A percentile compares a stretch with the other conserved stretches of the same genome.
Evolutionary conservation across 2,888 invertebrate genomes (phyloP).

Genomic region (Ichneumon xanthorius): DNA sequence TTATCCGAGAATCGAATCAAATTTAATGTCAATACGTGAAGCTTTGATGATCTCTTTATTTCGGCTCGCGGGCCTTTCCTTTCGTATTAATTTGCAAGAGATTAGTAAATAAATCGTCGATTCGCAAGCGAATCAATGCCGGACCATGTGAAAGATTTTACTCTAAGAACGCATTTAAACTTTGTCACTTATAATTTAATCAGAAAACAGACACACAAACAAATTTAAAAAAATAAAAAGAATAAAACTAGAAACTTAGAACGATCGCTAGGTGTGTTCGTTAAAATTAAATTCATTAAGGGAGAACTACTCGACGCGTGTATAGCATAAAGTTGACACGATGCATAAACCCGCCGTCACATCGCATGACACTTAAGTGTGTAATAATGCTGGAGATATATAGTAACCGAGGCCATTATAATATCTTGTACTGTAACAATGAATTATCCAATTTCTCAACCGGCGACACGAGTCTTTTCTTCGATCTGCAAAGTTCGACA

Average conservation of each 20-base stretch:
- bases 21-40: slow-evolving; percentile 13
- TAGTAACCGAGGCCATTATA: slow-evolving; percentile 77
- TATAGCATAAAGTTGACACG: slow-evolving; percentile 17
- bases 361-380: slow-evolving; percentile 29
- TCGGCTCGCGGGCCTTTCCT: slow-evolving; percentile 9
- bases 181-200: slow-evolving; percentile 38
- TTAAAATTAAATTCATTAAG: slow-evolving; percentile 56
- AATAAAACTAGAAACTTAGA: slow-evolving; percentile 34
- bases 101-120: slow-evolving; percentile 11
- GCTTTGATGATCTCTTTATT: slow-evolving; percentile 34
- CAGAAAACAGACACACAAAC: slow-evolving; percentile 3
- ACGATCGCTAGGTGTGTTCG: slow-evolving; percentile 55
- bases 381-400: slow-evolving; percentile 69
- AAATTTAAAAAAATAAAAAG: not conserved
- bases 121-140: slow-evolving; percentile 43
- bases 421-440: slow-evolving; percentile 78
- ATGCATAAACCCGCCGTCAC: slow-evolving; percentile 24
- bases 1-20: slow-evolving; percentile 48
- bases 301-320: slow-evolving; percentile 28
- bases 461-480: slow-evolving; percentile 39
- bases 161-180: slow-evolving; percentile 52
- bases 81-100: slow-evolving; percentile 22
- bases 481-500: slow-evolving; percentile 18
- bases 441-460: slow-evolving; percentile 58
- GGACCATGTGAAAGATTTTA: slow-evolving; percentile 57